Evolutionary conservation across 2,113 vertebrate species (phyloP).

Genomic region (Petaurus breviceps): DNA sequence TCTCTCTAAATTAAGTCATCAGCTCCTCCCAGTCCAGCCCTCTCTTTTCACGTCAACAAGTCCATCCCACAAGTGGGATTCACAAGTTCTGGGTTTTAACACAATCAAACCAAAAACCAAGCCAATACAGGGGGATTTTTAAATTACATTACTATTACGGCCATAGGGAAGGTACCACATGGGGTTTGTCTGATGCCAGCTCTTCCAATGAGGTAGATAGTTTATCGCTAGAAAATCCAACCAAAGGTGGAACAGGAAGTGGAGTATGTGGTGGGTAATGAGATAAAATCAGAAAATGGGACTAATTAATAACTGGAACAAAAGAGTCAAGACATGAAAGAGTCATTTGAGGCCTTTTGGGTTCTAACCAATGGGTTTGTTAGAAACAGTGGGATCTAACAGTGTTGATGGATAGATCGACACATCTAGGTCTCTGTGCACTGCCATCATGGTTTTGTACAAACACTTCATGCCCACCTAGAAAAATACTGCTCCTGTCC

Average conservation of each 20-base stretch:
- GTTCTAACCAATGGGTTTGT: too few species aligned
- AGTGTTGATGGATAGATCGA: background rate
- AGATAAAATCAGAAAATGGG: background rate
- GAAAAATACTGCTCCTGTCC: background rate
- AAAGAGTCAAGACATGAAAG: background rate
- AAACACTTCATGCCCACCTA: background rate
- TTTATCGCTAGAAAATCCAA: background rate
- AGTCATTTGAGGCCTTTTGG: background rate
- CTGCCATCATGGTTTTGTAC: background rate
- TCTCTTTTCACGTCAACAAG: too few species aligned
- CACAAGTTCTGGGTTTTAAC: too few species aligned
- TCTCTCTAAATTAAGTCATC: too few species aligned
- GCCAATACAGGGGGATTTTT: too few species aligned
- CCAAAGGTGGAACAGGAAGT: background rate
- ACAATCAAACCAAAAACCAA: too few species aligned
- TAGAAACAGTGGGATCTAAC: background rate
- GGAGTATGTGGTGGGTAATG: background rate
- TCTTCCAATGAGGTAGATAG: background rate
- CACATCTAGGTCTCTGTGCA: background rate
- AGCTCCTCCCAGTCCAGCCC: too few species aligned
- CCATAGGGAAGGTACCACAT: background rate
- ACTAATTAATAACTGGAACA: background rate
- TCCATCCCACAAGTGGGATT: too few species aligned
- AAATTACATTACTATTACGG: too few species aligned
- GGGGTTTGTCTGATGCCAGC: background rate